phyloP scores from a whole-genome alignment of 2,113 vertebrate genomes.

The Sturnira hondurensis region DNA sequence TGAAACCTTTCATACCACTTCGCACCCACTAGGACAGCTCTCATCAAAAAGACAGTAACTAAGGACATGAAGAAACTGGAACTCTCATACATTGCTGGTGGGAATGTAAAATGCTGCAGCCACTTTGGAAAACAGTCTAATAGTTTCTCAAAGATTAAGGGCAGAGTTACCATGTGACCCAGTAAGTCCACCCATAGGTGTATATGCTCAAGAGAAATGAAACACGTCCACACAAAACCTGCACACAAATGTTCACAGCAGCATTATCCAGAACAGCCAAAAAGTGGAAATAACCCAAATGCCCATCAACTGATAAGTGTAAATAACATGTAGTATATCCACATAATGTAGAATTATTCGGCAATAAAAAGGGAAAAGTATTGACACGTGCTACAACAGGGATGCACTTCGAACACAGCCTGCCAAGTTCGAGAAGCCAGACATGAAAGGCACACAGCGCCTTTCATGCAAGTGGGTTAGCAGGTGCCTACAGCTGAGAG shows the following conservation, averaged over 20 bases:
- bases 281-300: neutral
- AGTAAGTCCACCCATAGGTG: neutral
- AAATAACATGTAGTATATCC: neutral
- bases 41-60: neutral
- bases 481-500: neutral
- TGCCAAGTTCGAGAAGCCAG: neutral
- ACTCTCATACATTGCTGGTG: neutral
- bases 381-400: neutral
- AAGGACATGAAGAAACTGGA: neutral
- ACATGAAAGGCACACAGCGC: neutral
- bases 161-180: neutral
- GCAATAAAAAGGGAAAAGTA: neutral
- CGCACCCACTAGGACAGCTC: neutral
- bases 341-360: neutral
- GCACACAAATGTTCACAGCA: neutral
- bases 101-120: neutral
- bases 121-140: neutral
- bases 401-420: neutral
- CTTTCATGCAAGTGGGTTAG: neutral
- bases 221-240: neutral
- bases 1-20: neutral
- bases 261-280: neutral
- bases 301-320: neutral
- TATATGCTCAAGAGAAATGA: neutral
- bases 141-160: neutral